These are phyloP conservation scores for Hippopotamyrus pictus DNA, from an alignment of 2,797 vertebrate genomes.

Conservation along the genomic window DNA sequence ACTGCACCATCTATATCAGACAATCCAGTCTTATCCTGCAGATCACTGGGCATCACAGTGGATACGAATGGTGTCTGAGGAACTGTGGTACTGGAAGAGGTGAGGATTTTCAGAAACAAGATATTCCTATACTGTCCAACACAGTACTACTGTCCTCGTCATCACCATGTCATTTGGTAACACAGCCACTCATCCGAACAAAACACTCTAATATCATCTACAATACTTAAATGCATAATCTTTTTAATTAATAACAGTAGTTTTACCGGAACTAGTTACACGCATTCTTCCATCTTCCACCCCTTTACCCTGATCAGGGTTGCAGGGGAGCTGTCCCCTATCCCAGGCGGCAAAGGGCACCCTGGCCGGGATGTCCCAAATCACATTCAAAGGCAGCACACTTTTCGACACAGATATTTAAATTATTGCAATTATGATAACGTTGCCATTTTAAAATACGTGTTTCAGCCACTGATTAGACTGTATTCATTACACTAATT, in stretches of 20 bases:
- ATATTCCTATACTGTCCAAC: background rate
- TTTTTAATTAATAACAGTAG: background rate
- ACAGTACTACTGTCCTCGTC: background rate
- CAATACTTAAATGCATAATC: background rate
- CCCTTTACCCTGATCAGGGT: background rate
- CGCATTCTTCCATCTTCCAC: background rate
- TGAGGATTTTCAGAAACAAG: background rate
- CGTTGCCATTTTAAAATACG: background rate
- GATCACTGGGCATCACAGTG: background rate
- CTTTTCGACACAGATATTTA: background rate
- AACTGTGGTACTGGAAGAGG: background rate
- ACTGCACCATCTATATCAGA: background rate
- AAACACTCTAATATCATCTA: background rate
- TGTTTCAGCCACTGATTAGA: background rate
- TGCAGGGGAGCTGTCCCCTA: background rate
- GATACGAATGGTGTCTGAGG: background rate
- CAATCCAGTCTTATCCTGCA: background rate
- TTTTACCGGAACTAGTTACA: background rate
- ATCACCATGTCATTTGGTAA: background rate
- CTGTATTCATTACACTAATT: background rate
- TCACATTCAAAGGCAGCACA: background rate
- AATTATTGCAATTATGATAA: background rate
- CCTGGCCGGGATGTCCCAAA: background rate
- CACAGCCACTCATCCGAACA: background rate
- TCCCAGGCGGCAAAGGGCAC: background rate